Evolutionary conservation across 2,888 invertebrate species (phyloP), one percentile per base, ranked within the genome.

Genomic region (Caenorhabditis sp.): DNA sequence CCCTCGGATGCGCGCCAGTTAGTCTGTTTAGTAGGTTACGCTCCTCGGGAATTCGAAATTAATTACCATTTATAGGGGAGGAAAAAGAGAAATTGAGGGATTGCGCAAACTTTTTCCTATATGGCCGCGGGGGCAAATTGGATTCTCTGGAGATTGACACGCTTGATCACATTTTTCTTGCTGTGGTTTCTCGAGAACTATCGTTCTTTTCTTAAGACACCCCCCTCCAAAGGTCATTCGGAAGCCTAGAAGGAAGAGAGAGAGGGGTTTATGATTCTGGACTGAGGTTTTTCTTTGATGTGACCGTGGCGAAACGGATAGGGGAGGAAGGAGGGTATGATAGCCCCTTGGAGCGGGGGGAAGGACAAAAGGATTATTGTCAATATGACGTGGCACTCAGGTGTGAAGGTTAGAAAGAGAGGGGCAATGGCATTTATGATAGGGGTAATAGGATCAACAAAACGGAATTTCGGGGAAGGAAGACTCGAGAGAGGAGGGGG

Each of bases 101-200:
- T 61, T 61, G 51, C 73, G 51, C 61, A 73, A 61, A 35, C 10
- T 16, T 7, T 49, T 22, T n/a, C n/a, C n/a, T n/a, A n/a, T n/a
- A n/a, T n/a, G n/a, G n/a, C n/a, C n/a, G n/a, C n/a, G n/a, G 72
- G 49, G 51, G 56, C 56, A 66, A 75, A 75, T 75, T 75, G 75
- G 75, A 75, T 75, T 75, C 44, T 4, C 51, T 31, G 19, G 61
- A 51, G 76, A 69, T 61, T 61, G 76, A 77, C 76, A 77, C 76
- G 76, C 76, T 77, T 69, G 76, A 77, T 77, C 76, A 77, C 76
- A 51, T 74, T 51, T 47, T 26, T 10, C 12, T 38, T 7, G 6
- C 12, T 38, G 2, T 38, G 38, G 38, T 51, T 54, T 74, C 44
- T n/a, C n/a, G n/a, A n/a, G 76, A 74, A 74, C 75, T n/a, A n/a